Evolutionary conservation across 2,888 invertebrate species (phyloP), one percentile per base, ranked within the genome.

Genomic region (Pachycephus smyrnensis): DNA sequence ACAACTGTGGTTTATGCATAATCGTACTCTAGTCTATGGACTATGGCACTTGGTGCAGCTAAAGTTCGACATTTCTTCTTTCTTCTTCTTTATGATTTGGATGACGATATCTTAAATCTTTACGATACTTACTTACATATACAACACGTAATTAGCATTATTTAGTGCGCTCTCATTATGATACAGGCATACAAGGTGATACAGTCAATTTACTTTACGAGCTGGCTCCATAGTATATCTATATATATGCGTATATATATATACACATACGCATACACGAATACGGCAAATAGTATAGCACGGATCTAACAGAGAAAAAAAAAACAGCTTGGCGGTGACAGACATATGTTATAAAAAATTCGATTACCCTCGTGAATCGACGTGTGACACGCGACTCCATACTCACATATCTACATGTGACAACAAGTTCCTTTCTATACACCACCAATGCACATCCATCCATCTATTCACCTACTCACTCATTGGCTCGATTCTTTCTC

Each of bases 21-120:
- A 40, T 75, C 77, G 11, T 73, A 37, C 78, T 69, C 74, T 68
- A 75, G 31, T 79, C 32, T 88, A 88, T 79, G 85, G 83, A 85
- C 86, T 86, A 87, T 88, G 88, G 87, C 87, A 87, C 87, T 87
- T 88, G 87, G 88, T 87, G 88, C 88, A 87, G 85, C 86, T 85
- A 86, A 55, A 55, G 80, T 85, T 85, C 74, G 81, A 82, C 83
- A 82, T 84, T 84, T 82, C 81, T 79, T 81, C 68, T 37, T 32
- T 31, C 32, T 33, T 76, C 83, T 82, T 80, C 78, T 81, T 33
- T 76, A 35, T 30, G 33, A 31, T 33, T 71, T 32, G 68, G n/a
- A 35, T 76, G 23, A 55, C 15, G 30, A 74, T 33, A 71, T 76
- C 75, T 37, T 35, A 73, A 23, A 15, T 76, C 71, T 73, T 40